Percentiles rank a stretch among this genome's conserved stretches.
Evolutionary conservation across 1,140 invertebrate genomes (phyloP).

Genomic region (Drosophila repleta): DNA sequence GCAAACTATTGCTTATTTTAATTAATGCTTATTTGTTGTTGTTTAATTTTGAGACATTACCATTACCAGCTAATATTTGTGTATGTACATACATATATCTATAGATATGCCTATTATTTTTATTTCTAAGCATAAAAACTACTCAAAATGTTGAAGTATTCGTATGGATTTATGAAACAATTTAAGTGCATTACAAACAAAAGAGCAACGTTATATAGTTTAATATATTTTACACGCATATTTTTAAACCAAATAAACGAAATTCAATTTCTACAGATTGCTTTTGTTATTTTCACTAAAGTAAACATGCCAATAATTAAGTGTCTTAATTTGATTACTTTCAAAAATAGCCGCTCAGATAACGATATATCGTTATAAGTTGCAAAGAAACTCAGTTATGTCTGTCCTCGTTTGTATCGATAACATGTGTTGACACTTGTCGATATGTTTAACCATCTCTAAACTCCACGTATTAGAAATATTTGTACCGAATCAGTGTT

Average conservation of each 20-base stretch:
- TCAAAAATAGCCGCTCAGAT: background rate
- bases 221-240: conserved; percentile 68
- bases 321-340: background rate
- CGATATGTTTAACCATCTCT: conserved; percentile 7
- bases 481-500: conserved; percentile 27
- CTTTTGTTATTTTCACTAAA: background rate
- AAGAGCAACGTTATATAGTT: conserved; percentile 38
- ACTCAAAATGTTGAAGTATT: conserved; percentile 26
- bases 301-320: background rate
- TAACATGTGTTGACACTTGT: conserved; percentile 12
- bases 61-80: conserved; percentile 28
- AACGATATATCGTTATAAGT: background rate
- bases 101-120: background rate
- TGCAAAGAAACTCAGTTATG: background rate
- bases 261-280: conserved; percentile 66
- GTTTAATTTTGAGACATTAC: conserved; percentile 40
- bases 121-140: conserved; percentile 7
- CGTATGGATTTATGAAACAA: conserved; percentile 29
- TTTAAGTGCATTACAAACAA: conserved; percentile 62
- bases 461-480: conserved; percentile 60
- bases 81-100: conserved; percentile 14
- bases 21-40: conserved; percentile 59
- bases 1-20: conserved; percentile 54
- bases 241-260: conserved; percentile 80
- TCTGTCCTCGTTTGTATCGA: conserved; percentile 10